Conservation (phyloP, 2,797 vertebrate species). For the Pseudotriccus pelzelni region DNA sequence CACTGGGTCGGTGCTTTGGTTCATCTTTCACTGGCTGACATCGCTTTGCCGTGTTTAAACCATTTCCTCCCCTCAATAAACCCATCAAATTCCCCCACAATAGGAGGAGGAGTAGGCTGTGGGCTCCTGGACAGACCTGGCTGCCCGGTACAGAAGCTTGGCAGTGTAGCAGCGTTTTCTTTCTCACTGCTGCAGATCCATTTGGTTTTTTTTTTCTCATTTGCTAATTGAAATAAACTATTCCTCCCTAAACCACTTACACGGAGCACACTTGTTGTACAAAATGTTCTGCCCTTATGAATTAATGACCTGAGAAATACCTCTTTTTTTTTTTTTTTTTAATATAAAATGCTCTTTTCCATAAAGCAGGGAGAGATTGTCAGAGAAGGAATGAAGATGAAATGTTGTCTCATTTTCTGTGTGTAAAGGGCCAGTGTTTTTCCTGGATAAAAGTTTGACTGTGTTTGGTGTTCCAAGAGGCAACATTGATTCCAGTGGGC, state of each 20-base stretch:
- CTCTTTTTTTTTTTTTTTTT: not conserved
- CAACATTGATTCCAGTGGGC: not conserved
- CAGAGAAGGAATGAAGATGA: not conserved
- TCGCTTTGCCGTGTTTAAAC: not conserved
- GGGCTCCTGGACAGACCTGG: not conserved
- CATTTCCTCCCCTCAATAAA: not conserved
- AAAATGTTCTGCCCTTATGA: not conserved
- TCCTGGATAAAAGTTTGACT: not conserved
- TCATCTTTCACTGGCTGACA: not conserved
- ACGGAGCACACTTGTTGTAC: not conserved
- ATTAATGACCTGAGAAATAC: not conserved
- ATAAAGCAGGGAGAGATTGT: not conserved
- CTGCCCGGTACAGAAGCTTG: not conserved
- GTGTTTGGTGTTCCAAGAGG: not conserved
- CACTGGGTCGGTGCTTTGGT: accelerated
- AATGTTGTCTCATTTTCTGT: not conserved
- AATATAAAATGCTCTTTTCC: not conserved
- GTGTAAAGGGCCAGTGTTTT: not conserved
- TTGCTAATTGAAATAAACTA: not conserved
- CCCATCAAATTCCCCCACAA: not conserved
- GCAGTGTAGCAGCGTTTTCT: not conserved
- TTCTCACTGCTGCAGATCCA: not conserved
- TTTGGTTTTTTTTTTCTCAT: not conserved
- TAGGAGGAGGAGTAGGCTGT: not conserved
- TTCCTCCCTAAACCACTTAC: not conserved